A percentile compares a stretch with the other conserved stretches of the same genome.
Evolutionary conservation across 1,140 invertebrate species (phyloP).

Genomic region (Drosophila pseudoobscura): DNA sequence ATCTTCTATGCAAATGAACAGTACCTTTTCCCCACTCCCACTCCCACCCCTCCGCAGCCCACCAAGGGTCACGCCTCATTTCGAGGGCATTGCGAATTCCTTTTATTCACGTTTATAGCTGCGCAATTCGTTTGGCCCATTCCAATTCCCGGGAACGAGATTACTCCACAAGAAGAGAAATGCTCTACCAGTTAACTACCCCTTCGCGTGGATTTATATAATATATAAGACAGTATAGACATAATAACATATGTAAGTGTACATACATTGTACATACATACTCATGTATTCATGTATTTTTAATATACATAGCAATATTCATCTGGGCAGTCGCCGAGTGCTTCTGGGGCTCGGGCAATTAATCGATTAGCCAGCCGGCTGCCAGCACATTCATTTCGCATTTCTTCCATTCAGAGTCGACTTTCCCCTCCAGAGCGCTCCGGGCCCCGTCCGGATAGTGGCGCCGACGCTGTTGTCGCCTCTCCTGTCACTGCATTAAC

Average conservation of each 20-base stretch:
- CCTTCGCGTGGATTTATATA: conserved; percentile 4
- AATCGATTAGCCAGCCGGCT: conserved; percentile 48
- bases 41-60: conserved; percentile 4
- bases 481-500: conserved; percentile 43
- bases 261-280: background rate
- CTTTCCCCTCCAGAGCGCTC: too few relatives aligned
- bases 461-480: conserved; percentile 8
- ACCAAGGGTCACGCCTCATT: conserved; percentile 31
- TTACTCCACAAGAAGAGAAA: too few relatives aligned
- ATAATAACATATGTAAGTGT: background rate
- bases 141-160: too few relatives aligned
- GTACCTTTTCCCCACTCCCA: background rate
- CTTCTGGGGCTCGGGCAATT: conserved; percentile 49
- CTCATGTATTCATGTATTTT: conserved; percentile 7
- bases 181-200: conserved; percentile 1
- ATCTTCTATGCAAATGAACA: conserved; percentile 11
- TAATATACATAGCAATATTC: conserved; percentile 31
- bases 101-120: conserved; percentile 63
- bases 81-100: conserved; percentile 67
- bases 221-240: too few relatives aligned
- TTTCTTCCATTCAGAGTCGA: background rate
- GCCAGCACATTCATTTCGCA: conserved; percentile 30
- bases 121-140: conserved; percentile 70
- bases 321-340: conserved; percentile 11
- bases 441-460: conserved; percentile 22